Base-by-base conservation (phyloP, 2,888 invertebrate genomes). In the Synergus umbraculus region DNA sequence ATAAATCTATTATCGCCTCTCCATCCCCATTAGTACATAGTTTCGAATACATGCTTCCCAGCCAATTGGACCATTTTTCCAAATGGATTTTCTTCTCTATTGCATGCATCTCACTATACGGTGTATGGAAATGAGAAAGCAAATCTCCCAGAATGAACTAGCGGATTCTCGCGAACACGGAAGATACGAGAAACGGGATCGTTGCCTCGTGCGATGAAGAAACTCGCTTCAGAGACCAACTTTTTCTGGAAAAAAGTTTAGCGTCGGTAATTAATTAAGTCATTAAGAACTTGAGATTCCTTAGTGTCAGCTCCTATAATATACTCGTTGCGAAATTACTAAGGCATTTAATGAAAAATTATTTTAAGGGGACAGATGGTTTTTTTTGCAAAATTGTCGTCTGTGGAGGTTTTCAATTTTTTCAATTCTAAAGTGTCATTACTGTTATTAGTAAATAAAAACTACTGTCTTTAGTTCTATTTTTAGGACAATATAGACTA, bases 141-240 rank as follows among this genome's bases (percentile, higher is more conserved):
- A 37, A 73, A 54, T 66, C 41, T 66, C 29, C 29, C 10, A 41
- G 54, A 37, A 58, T 73, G 41, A 54, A 73, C 46, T 73, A 73
- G 73, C 73, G 73, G 73, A 73, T 73, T 73, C 73, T 73, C 2
- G 41, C n/a, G 37, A 73, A 73, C 54, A 73, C 73, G 54, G 73
- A 73, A 73, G 73, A 58, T 73, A 73, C 15, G 49, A 15, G 73
- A 73, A 73, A 73, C 73, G 73, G 73, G 73, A 73, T 73, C 73
- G 49, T 18, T 54, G 37, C 73, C 37, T 73, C 54, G 54, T 37
- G 73, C 49, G 41, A 73, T 41, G 73, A 54, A 41, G 54, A 73
- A 73, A 54, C 73, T 73, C 54, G 49, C 37, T 54, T 58, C 9
- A 41, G 49, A 73, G 54, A 73, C 37, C 9, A 54, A 37, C 54